These are phyloP conservation scores for Cathartes aura DNA, from an alignment of 2,113 vertebrate species.

Conservation along the genomic window DNA sequence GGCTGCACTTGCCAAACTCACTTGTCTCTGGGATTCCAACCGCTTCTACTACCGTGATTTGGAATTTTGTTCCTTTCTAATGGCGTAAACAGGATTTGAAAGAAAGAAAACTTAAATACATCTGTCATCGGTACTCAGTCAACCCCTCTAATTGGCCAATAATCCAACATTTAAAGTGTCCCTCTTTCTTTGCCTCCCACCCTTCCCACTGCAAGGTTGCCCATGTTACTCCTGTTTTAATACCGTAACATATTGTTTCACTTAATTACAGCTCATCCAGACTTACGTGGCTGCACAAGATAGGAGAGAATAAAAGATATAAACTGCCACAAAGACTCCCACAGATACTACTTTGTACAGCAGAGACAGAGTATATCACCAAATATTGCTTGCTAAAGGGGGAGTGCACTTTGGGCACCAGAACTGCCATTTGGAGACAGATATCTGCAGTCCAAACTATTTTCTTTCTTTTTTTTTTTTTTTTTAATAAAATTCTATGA, in stretches of 20 bases:
- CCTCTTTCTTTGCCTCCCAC: background rate
- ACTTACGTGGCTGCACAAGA: background rate
- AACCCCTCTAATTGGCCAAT: background rate
- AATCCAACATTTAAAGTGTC: background rate
- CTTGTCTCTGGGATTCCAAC: background rate
- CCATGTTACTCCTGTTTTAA: background rate
- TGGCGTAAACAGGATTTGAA: background rate
- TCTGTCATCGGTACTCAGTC: background rate
- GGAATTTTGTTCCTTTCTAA: background rate
- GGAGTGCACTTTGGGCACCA: background rate
- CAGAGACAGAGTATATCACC: background rate
- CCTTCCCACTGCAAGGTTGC: background rate
- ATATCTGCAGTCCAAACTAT: background rate
- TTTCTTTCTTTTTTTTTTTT: background rate
- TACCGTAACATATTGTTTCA: background rate
- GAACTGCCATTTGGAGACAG: background rate
- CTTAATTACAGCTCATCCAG: slow-evolving; percentile 3
- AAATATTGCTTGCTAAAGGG: background rate
- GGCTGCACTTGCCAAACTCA: background rate
- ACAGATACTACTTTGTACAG: background rate
- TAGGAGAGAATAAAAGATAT: background rate
- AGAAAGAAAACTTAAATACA: background rate
- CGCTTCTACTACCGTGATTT: background rate
- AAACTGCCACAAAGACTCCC: background rate
- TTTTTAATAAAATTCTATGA: background rate